These are phyloP conservation scores for Megaceryle maxima DNA, from an alignment of 2,113 vertebrate species.

Conservation along the genomic window DNA sequence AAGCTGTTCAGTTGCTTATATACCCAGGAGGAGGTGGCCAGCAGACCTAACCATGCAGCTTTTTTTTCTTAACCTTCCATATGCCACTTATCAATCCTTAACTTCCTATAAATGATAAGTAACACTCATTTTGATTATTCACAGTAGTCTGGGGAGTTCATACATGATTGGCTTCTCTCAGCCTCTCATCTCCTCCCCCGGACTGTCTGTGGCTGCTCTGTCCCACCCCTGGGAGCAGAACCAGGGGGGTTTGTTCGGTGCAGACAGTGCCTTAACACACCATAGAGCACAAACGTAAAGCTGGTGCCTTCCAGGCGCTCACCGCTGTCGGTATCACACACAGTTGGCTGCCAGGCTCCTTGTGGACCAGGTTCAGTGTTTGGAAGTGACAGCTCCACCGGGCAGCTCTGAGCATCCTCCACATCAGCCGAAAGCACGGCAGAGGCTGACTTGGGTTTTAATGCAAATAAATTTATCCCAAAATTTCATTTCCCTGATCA, in stretches of 20 bases:
- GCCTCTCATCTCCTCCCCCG: background rate
- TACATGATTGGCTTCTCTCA: background rate
- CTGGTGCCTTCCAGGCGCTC: background rate
- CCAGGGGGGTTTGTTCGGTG: accelerated
- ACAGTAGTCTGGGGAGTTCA: background rate
- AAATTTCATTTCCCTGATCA: background rate
- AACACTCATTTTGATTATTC: background rate
- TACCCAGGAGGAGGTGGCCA: background rate
- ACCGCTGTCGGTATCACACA: accelerated
- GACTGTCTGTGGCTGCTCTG: background rate
- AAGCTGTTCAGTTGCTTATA: background rate
- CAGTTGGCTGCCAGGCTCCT: accelerated
- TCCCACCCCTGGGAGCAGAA: background rate
- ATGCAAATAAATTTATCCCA: accelerated
- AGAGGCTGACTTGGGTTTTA: accelerated
- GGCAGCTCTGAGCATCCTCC: background rate
- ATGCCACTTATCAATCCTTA: background rate
- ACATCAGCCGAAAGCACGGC: accelerated
- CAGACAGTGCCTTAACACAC: background rate
- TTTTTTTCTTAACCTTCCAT: background rate
- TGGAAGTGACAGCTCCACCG: background rate
- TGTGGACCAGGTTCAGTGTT: accelerated
- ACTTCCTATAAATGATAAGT: background rate
- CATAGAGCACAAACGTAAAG: accelerated
- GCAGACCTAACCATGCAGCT: background rate